These are phyloP conservation scores for Stercorarius parasiticus DNA, from an alignment of 2,113 vertebrate species.

Conservation along the genomic window DNA sequence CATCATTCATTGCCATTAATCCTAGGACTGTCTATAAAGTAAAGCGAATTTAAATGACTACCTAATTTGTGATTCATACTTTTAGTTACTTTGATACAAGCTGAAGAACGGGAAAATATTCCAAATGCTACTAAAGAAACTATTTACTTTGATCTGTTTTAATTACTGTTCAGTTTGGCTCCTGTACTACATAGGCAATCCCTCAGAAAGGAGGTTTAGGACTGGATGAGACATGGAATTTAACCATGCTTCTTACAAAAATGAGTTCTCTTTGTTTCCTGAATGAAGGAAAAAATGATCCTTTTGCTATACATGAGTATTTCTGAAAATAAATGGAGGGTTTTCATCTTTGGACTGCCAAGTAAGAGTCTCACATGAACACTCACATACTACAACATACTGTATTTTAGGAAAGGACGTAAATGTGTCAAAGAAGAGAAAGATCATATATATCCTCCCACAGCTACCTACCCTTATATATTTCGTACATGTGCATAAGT, in stretches of 20 bases:
- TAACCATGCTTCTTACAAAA: neutral
- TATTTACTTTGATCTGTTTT: neutral
- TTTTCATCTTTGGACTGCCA: neutral
- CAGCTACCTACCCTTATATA: neutral
- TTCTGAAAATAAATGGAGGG: neutral
- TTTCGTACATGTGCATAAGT: neutral
- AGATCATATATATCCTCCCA: accelerated
- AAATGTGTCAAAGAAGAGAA: neutral
- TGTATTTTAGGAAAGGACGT: neutral
- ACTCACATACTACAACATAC: neutral
- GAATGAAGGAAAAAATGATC: neutral
- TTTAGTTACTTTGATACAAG: neutral
- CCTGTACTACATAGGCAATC: neutral
- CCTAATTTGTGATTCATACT: neutral
- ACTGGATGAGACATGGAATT: neutral
- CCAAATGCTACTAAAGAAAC: neutral
- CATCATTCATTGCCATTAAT: neutral
- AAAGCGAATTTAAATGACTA: neutral
- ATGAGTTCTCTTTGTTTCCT: neutral
- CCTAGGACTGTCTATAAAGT: neutral
- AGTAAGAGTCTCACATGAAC: neutral
- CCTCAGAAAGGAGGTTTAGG: neutral
- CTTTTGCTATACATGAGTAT: neutral
- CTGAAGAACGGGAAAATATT: neutral
- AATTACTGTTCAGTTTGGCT: neutral